These are phyloP conservation scores for Lasiommata megera DNA, from an alignment of 2,888 invertebrate genomes.

Conservation along the genomic window DNA sequence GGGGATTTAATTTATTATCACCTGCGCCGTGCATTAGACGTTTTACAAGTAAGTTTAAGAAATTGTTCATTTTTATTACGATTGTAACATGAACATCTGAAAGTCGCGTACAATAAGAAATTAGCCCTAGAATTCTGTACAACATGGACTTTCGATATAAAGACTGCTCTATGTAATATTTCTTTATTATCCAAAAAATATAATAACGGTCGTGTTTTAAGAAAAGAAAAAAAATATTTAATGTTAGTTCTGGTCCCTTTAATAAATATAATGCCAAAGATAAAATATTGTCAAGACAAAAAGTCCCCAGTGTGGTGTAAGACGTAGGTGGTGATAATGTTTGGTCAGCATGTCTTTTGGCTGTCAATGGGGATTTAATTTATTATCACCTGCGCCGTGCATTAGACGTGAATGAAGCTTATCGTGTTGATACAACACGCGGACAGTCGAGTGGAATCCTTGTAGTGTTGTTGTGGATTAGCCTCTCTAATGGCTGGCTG, in stretches of 20 bases:
- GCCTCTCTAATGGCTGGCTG: neutral
- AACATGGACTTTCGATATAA: too few species aligned
- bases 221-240: too few species aligned
- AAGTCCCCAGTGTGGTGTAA: neutral
- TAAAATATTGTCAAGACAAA: neutral
- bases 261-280: neutral
- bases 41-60: too few species aligned
- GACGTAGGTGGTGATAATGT: slow-evolving; percentile 55
- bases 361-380: slow-evolving; percentile 41
- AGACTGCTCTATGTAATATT: too few species aligned
- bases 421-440: slow-evolving; percentile 4
- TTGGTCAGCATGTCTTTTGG: slow-evolving; percentile 50
- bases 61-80: too few species aligned
- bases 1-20: slow-evolving; percentile 35
- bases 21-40: slow-evolving; percentile 25
- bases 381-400: slow-evolving; percentile 29
- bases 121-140: too few species aligned
- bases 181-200: too few species aligned
- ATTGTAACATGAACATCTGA: too few species aligned
- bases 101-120: too few species aligned
- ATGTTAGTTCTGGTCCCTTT: too few species aligned
- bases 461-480: slow-evolving; percentile 17
- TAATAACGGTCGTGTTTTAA: too few species aligned
- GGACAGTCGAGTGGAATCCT: slow-evolving; percentile 10
- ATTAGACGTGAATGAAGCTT: slow-evolving; percentile 26